Evolutionary conservation across 2,888 invertebrate species (phyloP).

Genomic region (Lasioglossum figueresi): DNA sequence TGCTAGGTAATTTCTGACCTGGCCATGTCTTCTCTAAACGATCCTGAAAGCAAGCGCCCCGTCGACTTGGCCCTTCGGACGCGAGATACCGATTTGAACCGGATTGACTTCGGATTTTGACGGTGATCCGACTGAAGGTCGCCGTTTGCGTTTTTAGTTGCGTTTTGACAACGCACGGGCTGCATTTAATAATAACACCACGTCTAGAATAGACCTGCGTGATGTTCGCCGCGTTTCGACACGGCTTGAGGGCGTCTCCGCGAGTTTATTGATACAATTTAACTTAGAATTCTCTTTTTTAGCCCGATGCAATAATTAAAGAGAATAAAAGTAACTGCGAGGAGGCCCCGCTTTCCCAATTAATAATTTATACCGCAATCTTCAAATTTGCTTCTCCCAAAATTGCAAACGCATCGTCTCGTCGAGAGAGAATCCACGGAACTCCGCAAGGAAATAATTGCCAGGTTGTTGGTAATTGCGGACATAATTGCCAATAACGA

Average conservation of each 20-base stretch:
- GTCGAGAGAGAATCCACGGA: not conserved
- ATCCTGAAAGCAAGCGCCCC: slow-evolving; percentile 44
- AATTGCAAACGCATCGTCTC: not conserved
- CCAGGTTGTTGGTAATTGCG: slow-evolving; percentile 20
- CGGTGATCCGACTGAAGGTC: slow-evolving; percentile 9
- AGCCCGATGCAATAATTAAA: not conserved
- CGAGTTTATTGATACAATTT: not conserved
- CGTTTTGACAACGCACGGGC: not conserved
- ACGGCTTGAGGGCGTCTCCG: not conserved
- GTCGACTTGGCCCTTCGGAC: not conserved
- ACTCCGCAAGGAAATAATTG: slow-evolving; percentile 10
- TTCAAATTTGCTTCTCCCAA: not conserved
- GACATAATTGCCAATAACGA: slow-evolving; percentile 17
- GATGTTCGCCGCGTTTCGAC: not conserved
- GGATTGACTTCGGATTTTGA: not conserved
- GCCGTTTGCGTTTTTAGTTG: not conserved
- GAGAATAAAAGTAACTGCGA: not conserved
- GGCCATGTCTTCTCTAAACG: slow-evolving; percentile 46
- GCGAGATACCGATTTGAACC: not conserved
- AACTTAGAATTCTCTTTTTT: not conserved
- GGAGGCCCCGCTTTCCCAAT: not conserved
- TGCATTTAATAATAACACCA: slow-evolving; percentile 14
- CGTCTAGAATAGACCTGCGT: not conserved
- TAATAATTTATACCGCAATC: not conserved
- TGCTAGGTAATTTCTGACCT: slow-evolving; percentile 48